Percentiles rank a stretch among this genome's conserved stretches.
phyloP scores from a whole-genome alignment of 2,113 vertebrate species.

The Corythornis vintsioides region DNA sequence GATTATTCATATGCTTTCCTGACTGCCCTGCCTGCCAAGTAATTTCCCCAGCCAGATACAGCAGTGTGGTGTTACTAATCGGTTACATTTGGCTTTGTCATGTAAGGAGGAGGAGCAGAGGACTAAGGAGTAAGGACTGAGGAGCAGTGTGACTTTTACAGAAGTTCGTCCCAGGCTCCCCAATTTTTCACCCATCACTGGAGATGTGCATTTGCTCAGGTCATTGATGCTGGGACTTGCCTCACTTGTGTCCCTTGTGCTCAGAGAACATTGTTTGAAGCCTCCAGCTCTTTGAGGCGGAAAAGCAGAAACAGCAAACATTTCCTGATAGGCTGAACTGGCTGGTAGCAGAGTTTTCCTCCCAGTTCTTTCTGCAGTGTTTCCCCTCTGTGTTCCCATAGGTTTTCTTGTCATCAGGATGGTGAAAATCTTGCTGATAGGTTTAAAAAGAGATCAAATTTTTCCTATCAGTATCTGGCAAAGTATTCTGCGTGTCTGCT shows the following conservation, averaged over 20 bases:
- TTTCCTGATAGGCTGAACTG: constrained; percentile 6
- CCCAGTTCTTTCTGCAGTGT: not conserved
- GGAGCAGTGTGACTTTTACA: not conserved
- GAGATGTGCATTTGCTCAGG: not conserved
- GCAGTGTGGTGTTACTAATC: not conserved
- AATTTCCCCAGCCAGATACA: not conserved
- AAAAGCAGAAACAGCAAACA: not conserved
- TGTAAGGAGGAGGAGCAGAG: not conserved
- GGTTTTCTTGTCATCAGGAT: not conserved
- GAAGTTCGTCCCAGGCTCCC: not conserved
- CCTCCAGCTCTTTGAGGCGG: not conserved
- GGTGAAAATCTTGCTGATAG: not conserved
- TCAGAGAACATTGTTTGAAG: not conserved
- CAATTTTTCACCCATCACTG: not conserved
- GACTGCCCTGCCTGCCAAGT: not conserved
- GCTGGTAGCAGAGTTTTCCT: not conserved
- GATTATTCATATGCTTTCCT: not conserved
- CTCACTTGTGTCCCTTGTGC: not conserved
- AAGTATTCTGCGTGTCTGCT: not conserved
- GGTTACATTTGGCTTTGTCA: not conserved
- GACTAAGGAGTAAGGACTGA: not conserved
- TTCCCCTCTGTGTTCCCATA: not conserved
- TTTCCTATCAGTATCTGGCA: not conserved
- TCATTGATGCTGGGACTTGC: not conserved
- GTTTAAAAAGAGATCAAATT: not conserved